Conservation (phyloP, 2,888 invertebrate species). For the Epirrhoe tristata region DNA sequence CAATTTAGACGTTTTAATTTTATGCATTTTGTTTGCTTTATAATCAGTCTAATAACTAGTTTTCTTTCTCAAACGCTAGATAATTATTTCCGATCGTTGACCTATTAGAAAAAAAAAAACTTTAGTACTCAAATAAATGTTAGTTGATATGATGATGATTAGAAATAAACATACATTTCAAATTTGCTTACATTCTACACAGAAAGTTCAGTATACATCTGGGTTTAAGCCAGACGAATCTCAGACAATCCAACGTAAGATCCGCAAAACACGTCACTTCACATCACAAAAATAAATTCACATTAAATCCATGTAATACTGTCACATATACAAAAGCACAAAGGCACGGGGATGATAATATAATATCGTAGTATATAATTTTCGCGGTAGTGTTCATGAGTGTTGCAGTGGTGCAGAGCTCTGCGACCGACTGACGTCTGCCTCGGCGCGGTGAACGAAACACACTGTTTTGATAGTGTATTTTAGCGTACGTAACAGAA, state of each 20-base stretch:
- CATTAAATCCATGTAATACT: slow-evolving; percentile 30
- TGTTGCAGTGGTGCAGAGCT: slow-evolving; percentile 43
- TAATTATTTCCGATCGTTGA: too few species aligned
- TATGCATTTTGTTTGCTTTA: too few species aligned
- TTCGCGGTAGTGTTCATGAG: slow-evolving; percentile 50
- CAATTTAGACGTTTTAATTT: too few species aligned
- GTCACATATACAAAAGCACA: slow-evolving; percentile 51
- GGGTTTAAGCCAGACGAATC: slow-evolving; percentile 59
- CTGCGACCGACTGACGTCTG: slow-evolving; percentile 56
- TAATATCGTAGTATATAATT: slow-evolving; percentile 24
- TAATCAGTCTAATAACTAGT: too few species aligned
- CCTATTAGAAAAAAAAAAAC: not conserved
- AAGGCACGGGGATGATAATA: slow-evolving; percentile 41
- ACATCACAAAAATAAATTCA: slow-evolving; percentile 56
- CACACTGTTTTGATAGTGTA: slow-evolving; percentile 83
- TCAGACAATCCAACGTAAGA: slow-evolving; percentile 62
- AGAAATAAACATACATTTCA: slow-evolving; percentile 13
- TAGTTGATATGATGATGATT: not conserved
- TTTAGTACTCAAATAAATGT: not conserved
- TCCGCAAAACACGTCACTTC: slow-evolving; percentile 46
- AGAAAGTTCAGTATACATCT: slow-evolving; percentile 40
- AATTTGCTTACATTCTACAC: slow-evolving; percentile 58
- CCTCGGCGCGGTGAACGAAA: slow-evolving; percentile 60
- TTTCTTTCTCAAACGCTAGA: too few species aligned
- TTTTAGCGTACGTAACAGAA: slow-evolving; percentile 78